phyloP scores from a whole-genome alignment of 1,140 invertebrate genomes.

The Neomicropteryx cornuta region DNA sequence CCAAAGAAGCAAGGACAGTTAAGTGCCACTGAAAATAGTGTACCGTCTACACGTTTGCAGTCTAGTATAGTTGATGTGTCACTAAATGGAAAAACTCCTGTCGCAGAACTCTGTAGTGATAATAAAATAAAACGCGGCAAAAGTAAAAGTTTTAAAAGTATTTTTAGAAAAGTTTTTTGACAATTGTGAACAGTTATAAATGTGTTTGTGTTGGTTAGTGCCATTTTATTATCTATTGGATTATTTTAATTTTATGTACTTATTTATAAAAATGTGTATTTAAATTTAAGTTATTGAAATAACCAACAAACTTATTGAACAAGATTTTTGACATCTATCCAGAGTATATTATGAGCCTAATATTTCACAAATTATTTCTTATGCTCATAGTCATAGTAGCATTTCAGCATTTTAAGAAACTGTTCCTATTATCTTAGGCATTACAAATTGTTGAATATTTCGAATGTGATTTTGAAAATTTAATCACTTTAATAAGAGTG shows the following conservation, averaged over 20 bases:
- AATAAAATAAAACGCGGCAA: no score
- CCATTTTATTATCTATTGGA: slow-evolving; percentile 19
- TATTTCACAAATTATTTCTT: no score
- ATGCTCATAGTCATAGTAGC: no score
- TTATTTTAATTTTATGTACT: slow-evolving; percentile 31
- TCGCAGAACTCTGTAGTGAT: slow-evolving; percentile 2
- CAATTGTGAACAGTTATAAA: slow-evolving; percentile 16
- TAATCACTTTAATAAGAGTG: no score
- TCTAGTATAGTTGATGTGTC: no score
- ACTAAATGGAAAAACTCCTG: slow-evolving; percentile 1
- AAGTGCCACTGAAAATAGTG: slow-evolving; percentile 1
- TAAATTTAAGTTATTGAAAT: slow-evolving; percentile 33
- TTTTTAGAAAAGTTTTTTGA: slow-evolving; percentile 56
- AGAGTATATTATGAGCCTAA: no score
- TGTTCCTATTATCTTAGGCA: no score
- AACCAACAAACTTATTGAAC: no score
- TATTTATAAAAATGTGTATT: slow-evolving; percentile 22
- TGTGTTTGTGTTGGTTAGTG: slow-evolving; percentile 17
- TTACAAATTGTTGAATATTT: no score
- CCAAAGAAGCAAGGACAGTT: slow-evolving; percentile 7
- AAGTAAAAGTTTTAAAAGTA: slow-evolving; percentile 49
- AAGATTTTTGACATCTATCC: no score
- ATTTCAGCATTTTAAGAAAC: no score
- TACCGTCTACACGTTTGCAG: background rate
- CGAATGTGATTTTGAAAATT: no score